These are phyloP conservation scores for Leptothorax acervorum DNA, from an alignment of 2,888 invertebrate genomes.

Conservation along the genomic window DNA sequence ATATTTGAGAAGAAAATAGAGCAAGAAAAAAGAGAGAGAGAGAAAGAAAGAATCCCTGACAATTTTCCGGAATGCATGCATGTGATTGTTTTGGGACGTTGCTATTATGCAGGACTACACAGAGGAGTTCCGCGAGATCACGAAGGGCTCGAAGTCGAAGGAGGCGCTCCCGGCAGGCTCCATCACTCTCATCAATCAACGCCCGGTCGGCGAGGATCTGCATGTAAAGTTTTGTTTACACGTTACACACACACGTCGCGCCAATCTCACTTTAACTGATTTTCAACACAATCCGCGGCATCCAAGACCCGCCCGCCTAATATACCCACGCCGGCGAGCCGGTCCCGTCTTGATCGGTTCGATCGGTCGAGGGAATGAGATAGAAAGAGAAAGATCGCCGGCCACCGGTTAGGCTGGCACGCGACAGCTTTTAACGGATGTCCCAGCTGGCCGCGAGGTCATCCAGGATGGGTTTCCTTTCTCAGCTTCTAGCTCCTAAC, in stretches of 20 bases:
- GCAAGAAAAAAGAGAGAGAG: neutral
- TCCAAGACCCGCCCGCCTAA: neutral
- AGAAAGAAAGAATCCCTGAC: slow-evolving; percentile 23
- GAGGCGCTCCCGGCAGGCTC: slow-evolving; percentile 96
- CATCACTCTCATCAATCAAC: slow-evolving; percentile 97
- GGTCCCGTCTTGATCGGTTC: slow-evolving; percentile 17
- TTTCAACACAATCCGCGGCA: slow-evolving; percentile 59
- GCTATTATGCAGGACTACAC: slow-evolving; percentile 94
- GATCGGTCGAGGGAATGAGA: slow-evolving; percentile 9
- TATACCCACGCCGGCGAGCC: slow-evolving; percentile 60
- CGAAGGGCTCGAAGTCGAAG: slow-evolving; percentile 95
- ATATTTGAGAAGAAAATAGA: slow-evolving; percentile 1
- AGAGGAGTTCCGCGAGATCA: slow-evolving; percentile 98
- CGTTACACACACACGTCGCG: slow-evolving; percentile 12
- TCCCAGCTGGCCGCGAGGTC: slow-evolving; percentile 62
- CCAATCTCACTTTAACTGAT: slow-evolving; percentile 73
- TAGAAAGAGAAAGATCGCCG: slow-evolving; percentile 31
- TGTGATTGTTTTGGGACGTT: slow-evolving; percentile 85
- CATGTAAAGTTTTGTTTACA: slow-evolving; percentile 88
- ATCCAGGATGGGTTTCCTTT: slow-evolving; percentile 72
- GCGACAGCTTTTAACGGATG: slow-evolving; percentile 49
- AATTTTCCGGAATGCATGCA: slow-evolving; percentile 86
- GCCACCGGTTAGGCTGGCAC: slow-evolving; percentile 22
- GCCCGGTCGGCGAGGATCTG: slow-evolving; percentile 97
- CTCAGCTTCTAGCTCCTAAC: slow-evolving; percentile 70